Evolutionary conservation across 2,797 vertebrate species (phyloP), one percentile per base, ranked within the genome.

Genomic region (Sebastiscus tertius): DNA sequence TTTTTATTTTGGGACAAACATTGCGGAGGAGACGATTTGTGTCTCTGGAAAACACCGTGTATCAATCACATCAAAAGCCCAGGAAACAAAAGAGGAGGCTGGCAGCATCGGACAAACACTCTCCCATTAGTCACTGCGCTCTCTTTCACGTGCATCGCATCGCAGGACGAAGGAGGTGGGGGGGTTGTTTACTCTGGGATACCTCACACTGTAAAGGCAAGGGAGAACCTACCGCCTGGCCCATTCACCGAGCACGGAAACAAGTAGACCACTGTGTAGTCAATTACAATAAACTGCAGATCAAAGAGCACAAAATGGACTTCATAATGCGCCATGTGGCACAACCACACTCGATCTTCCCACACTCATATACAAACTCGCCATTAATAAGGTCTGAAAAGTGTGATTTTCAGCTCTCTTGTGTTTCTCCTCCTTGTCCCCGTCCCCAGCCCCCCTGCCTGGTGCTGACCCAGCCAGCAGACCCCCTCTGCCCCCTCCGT

Each of bases 1-100:
- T 39, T 92, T 83, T 92, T 95, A 95, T 95, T 96, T 96, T 95
- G 91, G 93, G 85, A 78, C 88, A 95, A 96, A 95, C 95, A 92
- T 82, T 60, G 85, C 81, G 46, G 85, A 95, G 91, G 91, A 95
- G 92, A 94, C 88, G 68, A 93, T 93, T 92, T 95, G 91, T 92
- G 87, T 93, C 84, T 88, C 85, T 92, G 90, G 90, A 94, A 93
- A 96, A 94, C 94, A 92, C 84, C 59, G 39, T 72, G 84, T 92
- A 95, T 93, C 91, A 95, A 94, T 92, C 85, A 92, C 89, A 93
- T 95, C 93, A 94, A 95, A 95, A 93, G 88, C 77, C 75, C 59
- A 62, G 89, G 81, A 87, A 93, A 96, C 94, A 96, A 94, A 96
- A 93, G 89, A 78, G 61, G 70, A 82, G 84, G 89, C 85, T 92